A percentile compares a stretch with the other conserved stretches of the same genome.
phyloP scores from a whole-genome alignment of 2,888 invertebrate species.

The Lasioglossum lativentre region DNA sequence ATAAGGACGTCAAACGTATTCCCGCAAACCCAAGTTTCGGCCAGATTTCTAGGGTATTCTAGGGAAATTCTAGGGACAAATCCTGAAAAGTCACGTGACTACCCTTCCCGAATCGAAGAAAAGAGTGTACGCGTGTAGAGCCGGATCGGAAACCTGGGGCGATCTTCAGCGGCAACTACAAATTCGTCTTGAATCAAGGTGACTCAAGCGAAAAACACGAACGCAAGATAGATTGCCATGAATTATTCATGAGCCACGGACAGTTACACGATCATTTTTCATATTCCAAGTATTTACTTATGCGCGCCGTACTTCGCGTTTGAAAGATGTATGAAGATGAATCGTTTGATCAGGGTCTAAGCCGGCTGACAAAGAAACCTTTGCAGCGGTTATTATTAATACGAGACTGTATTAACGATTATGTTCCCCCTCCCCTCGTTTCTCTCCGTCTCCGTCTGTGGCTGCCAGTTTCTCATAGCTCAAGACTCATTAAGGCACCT shows the following conservation, averaged over 20 bases:
- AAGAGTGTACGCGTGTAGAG: neutral
- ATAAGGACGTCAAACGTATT: too few relatives aligned
- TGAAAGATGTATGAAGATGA: slow-evolving; percentile 26
- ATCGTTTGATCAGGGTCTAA: neutral
- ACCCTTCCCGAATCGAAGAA: neutral
- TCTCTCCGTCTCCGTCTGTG: neutral
- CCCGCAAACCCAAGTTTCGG: too few relatives aligned
- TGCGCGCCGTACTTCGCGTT: slow-evolving; percentile 22
- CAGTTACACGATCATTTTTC: slow-evolving; percentile 47
- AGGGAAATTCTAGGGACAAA: too few relatives aligned
- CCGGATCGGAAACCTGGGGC: neutral
- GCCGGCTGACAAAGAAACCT: neutral
- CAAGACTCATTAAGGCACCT: slow-evolving; percentile 1
- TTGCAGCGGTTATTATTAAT: slow-evolving; percentile 20
- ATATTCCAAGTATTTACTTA: slow-evolving; percentile 47
- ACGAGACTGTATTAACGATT: neutral
- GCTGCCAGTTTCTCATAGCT: neutral
- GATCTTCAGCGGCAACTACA: neutral
- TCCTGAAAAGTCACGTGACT: too few relatives aligned
- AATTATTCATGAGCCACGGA: slow-evolving; percentile 46
- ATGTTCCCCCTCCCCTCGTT: too few relatives aligned
- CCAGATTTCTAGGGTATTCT: too few relatives aligned
- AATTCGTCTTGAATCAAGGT: slow-evolving; percentile 44
- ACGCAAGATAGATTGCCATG: slow-evolving; percentile 43
- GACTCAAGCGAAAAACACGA: slow-evolving; percentile 28